Percentiles rank a stretch among this genome's conserved stretches.
Evolutionary conservation across 2,113 vertebrate species (phyloP).

Genomic region (Pangasianodon gigas): DNA sequence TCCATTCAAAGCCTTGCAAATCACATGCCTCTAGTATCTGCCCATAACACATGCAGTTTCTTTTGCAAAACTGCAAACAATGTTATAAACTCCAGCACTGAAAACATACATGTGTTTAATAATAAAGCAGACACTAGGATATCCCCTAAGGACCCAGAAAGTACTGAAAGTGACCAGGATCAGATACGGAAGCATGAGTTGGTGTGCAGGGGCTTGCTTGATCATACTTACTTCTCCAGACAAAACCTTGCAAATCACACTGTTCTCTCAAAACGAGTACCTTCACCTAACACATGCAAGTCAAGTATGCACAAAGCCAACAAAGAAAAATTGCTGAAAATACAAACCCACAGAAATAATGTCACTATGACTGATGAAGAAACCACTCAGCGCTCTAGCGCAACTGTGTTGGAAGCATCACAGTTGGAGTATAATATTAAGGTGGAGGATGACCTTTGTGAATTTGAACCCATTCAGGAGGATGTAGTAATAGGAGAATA

Average conservation of each 20-base stretch:
- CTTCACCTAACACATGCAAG: background rate
- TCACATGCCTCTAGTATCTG: too few relatives aligned
- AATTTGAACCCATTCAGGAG: conserved; percentile 27
- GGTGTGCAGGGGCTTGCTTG: background rate
- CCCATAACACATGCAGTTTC: background rate
- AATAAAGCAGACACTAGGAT: background rate
- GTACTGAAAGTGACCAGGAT: conserved; percentile 14
- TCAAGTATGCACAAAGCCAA: background rate
- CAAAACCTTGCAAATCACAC: background rate
- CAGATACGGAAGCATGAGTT: conserved; percentile 5
- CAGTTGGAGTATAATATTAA: background rate
- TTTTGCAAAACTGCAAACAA: background rate
- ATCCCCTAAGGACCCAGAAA: background rate
- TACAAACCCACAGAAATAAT: too few relatives aligned
- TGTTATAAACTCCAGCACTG: background rate
- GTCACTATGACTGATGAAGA: background rate
- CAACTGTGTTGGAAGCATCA: background rate
- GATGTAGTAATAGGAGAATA: conserved; percentile 4
- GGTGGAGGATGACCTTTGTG: background rate
- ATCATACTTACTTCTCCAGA: conserved; percentile 14
- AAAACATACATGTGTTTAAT: background rate
- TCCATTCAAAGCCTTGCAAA: background rate
- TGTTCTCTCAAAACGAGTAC: background rate
- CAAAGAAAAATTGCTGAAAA: background rate
- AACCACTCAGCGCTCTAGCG: background rate